Evolutionary conservation across 2,797 vertebrate genomes (phyloP), one percentile per base, ranked within the genome.

Genomic region (Sparus aurata): DNA sequence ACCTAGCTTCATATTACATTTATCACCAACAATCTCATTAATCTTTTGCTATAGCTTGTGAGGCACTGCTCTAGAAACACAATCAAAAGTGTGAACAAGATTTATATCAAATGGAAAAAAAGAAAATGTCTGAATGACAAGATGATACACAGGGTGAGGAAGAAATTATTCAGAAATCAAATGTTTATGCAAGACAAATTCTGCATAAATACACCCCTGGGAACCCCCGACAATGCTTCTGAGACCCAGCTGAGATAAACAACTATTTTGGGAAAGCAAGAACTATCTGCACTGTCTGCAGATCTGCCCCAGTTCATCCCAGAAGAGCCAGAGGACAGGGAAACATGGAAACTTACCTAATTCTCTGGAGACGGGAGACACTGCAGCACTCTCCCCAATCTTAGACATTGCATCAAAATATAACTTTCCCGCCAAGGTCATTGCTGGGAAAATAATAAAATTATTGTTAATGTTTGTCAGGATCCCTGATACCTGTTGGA

Each of bases 341-440:
- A 47, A 73, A 86, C 30, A 67, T 49, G 47, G 61, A 78, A 72
- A 95, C 97, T 97, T 94, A 99, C 98, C 98, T 65, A 99, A 86
- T 80, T 99, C 98, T 89, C 96, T 97, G 67, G 98, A 99, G 85
- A 99, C 98, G 0, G 96, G 98, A 75, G 98, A 99, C 70, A 95
- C 95, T 0, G 96, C 94, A 55, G 97, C 96, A 77, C 97, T 97
- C 88, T 99, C 98, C 47, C 98, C 98, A 16, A 99, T 97, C 95
- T 97, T 99, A 81, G 97, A 96, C 87, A 99, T 95, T 60, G 96
- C 97, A 72, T 99, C 98, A 79, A 97, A 99, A 95, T 99, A 99
- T 43, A 97, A 92, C 95, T 95, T 98, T 89, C 98, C 98, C 57
- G 98, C 97, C 89, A 96, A 89, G 69, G 96, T 94, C 98, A 99